Evolutionary conservation across 1,140 invertebrate species (phyloP).

Genomic region (Brachionus angularis): DNA sequence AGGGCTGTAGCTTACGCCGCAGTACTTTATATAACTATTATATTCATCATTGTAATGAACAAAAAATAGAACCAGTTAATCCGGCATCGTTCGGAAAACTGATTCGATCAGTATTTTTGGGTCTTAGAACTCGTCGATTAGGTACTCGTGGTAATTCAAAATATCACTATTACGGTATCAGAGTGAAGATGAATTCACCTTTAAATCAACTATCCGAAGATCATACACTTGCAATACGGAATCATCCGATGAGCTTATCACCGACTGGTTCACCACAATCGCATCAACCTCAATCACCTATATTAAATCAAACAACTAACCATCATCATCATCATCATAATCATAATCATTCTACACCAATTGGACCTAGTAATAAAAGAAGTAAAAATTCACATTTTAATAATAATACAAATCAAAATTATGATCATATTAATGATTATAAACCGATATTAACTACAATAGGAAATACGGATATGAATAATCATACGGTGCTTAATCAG

Average conservation of each 20-base stretch:
- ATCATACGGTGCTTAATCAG: no score
- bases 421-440: background rate
- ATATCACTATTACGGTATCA: conserved; percentile 99
- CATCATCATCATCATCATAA: conserved; percentile 13
- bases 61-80: conserved; percentile 94
- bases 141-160: conserved; percentile 98
- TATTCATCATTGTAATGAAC: conserved; percentile 83
- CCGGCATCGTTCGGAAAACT: conserved; percentile 98
- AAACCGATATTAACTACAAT: background rate
- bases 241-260: conserved; percentile 35
- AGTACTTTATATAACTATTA: conserved; percentile 96
- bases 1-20: conserved; percentile 89
- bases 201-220: conserved; percentile 67
- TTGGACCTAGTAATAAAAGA: background rate
- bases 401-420: background rate
- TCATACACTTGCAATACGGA: conserved; percentile 43
- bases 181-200: conserved; percentile 81
- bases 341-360: no score
- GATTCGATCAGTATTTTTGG: conserved; percentile 93
- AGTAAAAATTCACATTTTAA: background rate
- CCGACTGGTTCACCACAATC: conserved; percentile 21
- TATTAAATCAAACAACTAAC: conserved; percentile 1
- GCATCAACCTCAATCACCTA: conserved; percentile 14
- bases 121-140: conserved; percentile 81
- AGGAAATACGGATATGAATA: background rate